Evolutionary conservation across 1,140 invertebrate species (phyloP).

Genomic region (Papilio polytes): DNA sequence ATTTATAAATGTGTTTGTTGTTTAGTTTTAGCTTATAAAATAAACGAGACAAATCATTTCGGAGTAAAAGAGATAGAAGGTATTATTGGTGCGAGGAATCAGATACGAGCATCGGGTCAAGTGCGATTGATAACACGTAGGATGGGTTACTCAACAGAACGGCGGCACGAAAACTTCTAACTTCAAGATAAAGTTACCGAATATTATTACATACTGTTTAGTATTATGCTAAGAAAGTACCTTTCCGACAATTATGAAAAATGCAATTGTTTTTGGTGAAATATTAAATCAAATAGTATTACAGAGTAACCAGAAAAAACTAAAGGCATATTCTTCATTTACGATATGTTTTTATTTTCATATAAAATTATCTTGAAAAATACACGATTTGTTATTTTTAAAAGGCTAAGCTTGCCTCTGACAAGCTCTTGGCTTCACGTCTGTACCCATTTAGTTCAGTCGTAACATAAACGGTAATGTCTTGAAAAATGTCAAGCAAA

Average conservation of each 20-base stretch:
- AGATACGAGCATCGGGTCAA: constrained; percentile 49
- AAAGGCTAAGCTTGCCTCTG: background rate
- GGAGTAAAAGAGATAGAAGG: background rate
- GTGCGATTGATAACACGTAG: constrained; percentile 43
- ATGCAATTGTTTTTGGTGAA: background rate
- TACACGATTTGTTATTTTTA: background rate
- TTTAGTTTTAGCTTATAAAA: background rate
- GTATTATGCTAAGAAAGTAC: background rate
- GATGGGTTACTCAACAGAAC: background rate
- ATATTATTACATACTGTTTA: background rate
- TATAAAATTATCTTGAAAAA: background rate
- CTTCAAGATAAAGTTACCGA: background rate
- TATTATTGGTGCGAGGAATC: constrained; percentile 38
- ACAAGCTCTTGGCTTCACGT: background rate
- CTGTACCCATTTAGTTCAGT: background rate
- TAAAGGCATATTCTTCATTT: no score
- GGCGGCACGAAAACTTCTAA: background rate
- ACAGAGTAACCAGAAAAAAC: no score
- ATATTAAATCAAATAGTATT: background rate
- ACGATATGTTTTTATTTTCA: background rate
- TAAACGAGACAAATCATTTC: background rate
- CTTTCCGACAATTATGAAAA: background rate
- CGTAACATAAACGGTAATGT: constrained; percentile 32
- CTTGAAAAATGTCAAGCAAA: constrained; percentile 25
- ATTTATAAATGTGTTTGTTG: background rate